These are phyloP conservation scores for Tolypeutes matacus DNA, from an alignment of 2,797 vertebrate species.

Conservation along the genomic window DNA sequence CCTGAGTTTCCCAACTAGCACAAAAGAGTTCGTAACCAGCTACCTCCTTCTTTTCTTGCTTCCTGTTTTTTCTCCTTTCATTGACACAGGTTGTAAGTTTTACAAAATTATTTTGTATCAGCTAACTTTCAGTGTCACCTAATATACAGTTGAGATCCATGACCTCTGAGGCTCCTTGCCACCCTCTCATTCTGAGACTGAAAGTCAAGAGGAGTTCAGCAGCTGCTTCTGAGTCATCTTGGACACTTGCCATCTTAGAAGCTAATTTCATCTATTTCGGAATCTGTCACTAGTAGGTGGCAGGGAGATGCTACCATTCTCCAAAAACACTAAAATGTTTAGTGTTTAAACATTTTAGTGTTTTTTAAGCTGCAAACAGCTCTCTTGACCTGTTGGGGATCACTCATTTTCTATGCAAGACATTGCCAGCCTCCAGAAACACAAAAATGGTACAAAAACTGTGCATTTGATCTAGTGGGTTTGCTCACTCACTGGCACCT, in stretches of 20 bases:
- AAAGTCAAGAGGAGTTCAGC: constrained; percentile 11
- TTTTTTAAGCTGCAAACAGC: too few species aligned
- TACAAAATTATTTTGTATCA: constrained; percentile 19
- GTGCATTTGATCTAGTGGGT: neutral
- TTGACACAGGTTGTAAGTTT: neutral
- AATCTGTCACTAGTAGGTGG: neutral
- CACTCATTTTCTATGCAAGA: neutral
- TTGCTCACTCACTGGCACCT: neutral
- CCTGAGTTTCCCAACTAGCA: neutral
- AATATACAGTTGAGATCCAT: neutral
- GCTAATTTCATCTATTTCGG: neutral
- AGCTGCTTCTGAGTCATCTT: constrained; percentile 47
- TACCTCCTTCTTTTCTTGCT: neutral
- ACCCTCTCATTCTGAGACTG: neutral
- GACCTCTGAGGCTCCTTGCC: constrained; percentile 11
- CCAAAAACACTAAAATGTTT: neutral
- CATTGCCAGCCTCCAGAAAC: neutral
- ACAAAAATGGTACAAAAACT: neutral
- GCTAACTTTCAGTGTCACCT: constrained; percentile 33
- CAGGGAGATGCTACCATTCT: neutral
- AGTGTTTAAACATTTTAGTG: too few species aligned
- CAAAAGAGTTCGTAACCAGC: neutral
- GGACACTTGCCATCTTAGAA: constrained; percentile 41
- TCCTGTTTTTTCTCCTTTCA: neutral
- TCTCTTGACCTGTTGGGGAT: neutral